These are phyloP conservation scores for Hydractinia symbiolongicarpus DNA, from an alignment of 30 jellyfish, hydroid and myxozoan species.

Conservation along the genomic window DNA sequence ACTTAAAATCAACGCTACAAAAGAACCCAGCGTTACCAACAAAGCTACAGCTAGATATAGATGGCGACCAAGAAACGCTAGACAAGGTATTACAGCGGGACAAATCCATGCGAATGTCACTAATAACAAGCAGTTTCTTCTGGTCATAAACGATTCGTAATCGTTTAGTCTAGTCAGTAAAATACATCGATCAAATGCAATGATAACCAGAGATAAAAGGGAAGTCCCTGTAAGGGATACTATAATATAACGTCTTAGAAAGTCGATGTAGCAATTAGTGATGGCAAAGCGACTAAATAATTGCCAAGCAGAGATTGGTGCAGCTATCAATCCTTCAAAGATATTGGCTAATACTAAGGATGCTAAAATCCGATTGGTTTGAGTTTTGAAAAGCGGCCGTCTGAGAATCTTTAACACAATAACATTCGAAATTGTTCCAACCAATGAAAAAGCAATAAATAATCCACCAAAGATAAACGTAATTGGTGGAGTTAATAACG, in stretches of 20 bases:
- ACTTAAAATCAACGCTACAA: background rate
- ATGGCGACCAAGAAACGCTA: conserved; percentile 10
- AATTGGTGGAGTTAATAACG: conserved; percentile 5
- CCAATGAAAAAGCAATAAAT: conserved; percentile 14
- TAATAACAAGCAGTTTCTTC: conserved; percentile 29
- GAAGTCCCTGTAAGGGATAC: conserved; percentile 64
- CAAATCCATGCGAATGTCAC: conserved; percentile 44
- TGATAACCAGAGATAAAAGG: conserved; percentile 40
- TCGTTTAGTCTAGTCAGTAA: conserved; percentile 43
- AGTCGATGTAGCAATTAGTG: conserved; percentile 40
- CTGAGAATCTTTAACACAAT: conserved; percentile 28
- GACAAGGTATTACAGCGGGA: conserved; percentile 46
- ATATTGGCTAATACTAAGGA: conserved; percentile 65
- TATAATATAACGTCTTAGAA: conserved; percentile 36
- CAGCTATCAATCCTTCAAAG: conserved; percentile 50
- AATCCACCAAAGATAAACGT: conserved; percentile 39
- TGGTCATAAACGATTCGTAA: conserved; percentile 39
- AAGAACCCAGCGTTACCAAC: background rate
- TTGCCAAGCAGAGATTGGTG: conserved; percentile 43
- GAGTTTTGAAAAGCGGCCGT: conserved; percentile 28
- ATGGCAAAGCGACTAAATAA: conserved; percentile 17
- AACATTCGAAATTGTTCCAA: conserved; percentile 38
- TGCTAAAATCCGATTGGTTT: conserved; percentile 37
- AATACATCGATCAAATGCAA: conserved; percentile 58
- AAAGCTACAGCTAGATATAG: background rate